phyloP scores from a whole-genome alignment of 2,888 invertebrate genomes.

The Antitype chi region DNA sequence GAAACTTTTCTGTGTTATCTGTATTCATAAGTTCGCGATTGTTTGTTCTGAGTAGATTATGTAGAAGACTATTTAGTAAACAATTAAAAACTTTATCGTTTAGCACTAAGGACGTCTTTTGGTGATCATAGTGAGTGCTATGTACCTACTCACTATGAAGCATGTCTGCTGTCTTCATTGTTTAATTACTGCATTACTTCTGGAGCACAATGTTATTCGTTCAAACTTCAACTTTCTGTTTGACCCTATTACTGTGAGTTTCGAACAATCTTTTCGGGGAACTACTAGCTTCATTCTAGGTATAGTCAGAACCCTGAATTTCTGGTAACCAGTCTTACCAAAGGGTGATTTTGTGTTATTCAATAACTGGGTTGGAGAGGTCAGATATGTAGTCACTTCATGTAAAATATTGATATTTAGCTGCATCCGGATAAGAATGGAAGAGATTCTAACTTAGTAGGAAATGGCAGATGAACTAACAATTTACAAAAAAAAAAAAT shows the following conservation, averaged over 20 bases:
- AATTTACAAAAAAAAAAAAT: no score
- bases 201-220: neutral
- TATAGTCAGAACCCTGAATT: no score
- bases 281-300: no score
- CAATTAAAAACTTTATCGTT: slow-evolving; percentile 41
- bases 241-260: neutral
- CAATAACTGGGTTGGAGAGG: neutral
- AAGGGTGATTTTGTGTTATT: neutral
- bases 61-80: slow-evolving; percentile 13
- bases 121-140: slow-evolving; percentile 1
- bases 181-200: neutral
- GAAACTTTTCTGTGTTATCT: slow-evolving; percentile 36
- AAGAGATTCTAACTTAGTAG: neutral
- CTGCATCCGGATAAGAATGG: neutral
- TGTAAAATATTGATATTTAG: neutral
- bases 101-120: slow-evolving; percentile 24
- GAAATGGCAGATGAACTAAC: no score
- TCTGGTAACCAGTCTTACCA: neutral
- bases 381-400: neutral
- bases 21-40: slow-evolving; percentile 35
- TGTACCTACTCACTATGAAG: no score
- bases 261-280: neutral
- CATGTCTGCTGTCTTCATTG: no score
- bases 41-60: slow-evolving; percentile 22
- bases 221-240: slow-evolving; percentile 1